Percentiles rank a stretch among this genome's conserved stretches.
These are phyloP conservation scores for Lophura nycthemera DNA, from an alignment of 2,113 vertebrate species.

Conservation along the genomic window DNA sequence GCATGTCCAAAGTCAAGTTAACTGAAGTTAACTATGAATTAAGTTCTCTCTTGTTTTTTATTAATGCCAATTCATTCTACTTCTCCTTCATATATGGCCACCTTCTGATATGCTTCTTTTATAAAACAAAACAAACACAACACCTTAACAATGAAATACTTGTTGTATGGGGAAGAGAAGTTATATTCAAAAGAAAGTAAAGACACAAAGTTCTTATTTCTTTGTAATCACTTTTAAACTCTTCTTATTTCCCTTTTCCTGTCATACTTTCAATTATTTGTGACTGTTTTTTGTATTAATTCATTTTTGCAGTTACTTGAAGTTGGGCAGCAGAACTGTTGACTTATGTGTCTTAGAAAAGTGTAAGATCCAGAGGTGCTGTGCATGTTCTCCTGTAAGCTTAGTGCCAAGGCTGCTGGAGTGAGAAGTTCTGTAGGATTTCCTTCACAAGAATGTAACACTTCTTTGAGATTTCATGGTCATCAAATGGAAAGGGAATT, in stretches of 20 bases:
- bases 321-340: neutral
- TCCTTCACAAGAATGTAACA: neutral
- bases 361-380: neutral
- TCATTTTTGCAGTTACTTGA: neutral
- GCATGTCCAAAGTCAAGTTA: neutral
- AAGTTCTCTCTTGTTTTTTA: neutral
- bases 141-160: neutral
- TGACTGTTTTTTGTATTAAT: neutral
- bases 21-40: neutral
- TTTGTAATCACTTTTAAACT: rapidly evolving
- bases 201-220: neutral
- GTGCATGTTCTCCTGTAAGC: neutral
- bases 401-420: neutral
- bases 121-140: neutral
- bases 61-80: neutral
- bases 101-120: neutral
- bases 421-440: neutral
- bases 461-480: rapidly evolving
- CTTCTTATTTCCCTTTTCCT: neutral
- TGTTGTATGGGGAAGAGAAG: neutral
- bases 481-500: neutral
- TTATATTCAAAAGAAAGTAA: neutral
- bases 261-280: no score
- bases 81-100: neutral
- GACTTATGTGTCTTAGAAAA: neutral